A percentile compares a stretch with the other conserved stretches of the same genome.
Evolutionary conservation across 2,797 vertebrate species (phyloP).

Genomic region (Intellagama lesueurii): DNA sequence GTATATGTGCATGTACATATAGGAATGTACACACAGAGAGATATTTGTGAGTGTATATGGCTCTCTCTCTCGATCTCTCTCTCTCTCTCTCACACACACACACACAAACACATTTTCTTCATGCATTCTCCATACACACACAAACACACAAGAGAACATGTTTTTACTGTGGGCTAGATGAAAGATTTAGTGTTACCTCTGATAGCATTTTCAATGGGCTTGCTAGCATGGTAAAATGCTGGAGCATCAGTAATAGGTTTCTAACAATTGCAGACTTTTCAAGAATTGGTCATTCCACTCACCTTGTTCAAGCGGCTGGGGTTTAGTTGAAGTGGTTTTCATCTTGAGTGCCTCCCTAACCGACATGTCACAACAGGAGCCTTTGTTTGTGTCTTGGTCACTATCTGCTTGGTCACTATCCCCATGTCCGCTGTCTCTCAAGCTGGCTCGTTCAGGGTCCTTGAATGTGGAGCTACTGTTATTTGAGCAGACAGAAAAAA

Average conservation of each 20-base stretch:
- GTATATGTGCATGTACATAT: not conserved
- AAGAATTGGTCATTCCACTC: conserved; percentile 78
- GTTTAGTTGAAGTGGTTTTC: conserved; percentile 94
- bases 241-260: conserved; percentile 67
- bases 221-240: conserved; percentile 83
- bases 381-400: conserved; percentile 99
- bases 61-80: no score
- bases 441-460: conserved; percentile 98
- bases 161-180: conserved; percentile 51
- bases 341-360: conserved; percentile 99
- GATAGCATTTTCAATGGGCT: conserved; percentile 75
- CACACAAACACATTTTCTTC: not conserved
- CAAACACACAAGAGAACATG: conserved; percentile 18
- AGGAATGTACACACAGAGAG: no score
- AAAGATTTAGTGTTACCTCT: conserved; percentile 51
- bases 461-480: conserved; percentile 98
- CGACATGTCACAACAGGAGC: conserved; percentile 99
- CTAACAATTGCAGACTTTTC: conserved; percentile 47
- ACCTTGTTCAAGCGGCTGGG: conserved; percentile 96
- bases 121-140: not conserved
- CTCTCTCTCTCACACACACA: no score
- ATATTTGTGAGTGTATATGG: not conserved
- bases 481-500: conserved; percentile 67
- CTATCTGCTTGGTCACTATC: conserved; percentile 99
- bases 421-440: conserved; percentile 98